Conservation (phyloP, 2,888 invertebrate species). For the Rhagophthalmus giganteus region DNA sequence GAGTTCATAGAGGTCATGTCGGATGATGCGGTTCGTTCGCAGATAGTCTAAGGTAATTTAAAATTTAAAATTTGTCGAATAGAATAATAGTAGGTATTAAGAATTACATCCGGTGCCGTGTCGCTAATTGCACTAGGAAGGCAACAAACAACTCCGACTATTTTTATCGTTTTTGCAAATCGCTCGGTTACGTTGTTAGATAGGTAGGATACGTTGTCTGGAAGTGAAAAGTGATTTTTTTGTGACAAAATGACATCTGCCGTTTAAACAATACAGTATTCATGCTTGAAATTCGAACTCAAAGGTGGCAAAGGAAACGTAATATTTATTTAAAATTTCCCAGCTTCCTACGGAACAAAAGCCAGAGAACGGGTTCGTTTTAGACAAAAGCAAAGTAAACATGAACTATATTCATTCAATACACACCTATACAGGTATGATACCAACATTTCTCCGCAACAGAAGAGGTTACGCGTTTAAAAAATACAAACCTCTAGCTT, state of each 20-base stretch:
- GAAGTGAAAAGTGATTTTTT: background rate
- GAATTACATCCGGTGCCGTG: conserved; percentile 10
- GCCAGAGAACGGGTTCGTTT: conserved; percentile 3
- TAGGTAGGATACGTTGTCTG: background rate
- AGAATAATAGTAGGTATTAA: conserved; percentile 8
- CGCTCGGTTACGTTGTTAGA: background rate
- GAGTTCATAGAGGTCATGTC: background rate
- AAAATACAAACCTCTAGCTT: too few relatives aligned
- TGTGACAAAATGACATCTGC: conserved; percentile 4
- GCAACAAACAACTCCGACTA: background rate
- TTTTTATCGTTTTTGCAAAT: background rate
- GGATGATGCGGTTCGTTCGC: background rate
- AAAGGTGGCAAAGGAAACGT: conserved; percentile 7
- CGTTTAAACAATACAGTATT: conserved; percentile 6
- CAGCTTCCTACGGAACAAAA: conserved; percentile 3
- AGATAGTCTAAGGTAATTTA: background rate
- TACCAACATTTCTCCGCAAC: too few relatives aligned
- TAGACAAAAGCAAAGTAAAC: conserved; percentile 10
- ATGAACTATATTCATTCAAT: conserved; percentile 8
- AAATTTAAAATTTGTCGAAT: conserved; percentile 4
- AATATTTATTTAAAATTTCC: conserved; percentile 12
- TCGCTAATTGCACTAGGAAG: conserved; percentile 1
- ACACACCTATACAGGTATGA: conserved; percentile 3
- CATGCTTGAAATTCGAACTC: conserved; percentile 10
- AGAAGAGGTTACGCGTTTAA: conserved; percentile 5